Evolutionary conservation across 2,888 invertebrate species (phyloP), one percentile per base, ranked within the genome.

Genomic region (Crossocerus cetratus): DNA sequence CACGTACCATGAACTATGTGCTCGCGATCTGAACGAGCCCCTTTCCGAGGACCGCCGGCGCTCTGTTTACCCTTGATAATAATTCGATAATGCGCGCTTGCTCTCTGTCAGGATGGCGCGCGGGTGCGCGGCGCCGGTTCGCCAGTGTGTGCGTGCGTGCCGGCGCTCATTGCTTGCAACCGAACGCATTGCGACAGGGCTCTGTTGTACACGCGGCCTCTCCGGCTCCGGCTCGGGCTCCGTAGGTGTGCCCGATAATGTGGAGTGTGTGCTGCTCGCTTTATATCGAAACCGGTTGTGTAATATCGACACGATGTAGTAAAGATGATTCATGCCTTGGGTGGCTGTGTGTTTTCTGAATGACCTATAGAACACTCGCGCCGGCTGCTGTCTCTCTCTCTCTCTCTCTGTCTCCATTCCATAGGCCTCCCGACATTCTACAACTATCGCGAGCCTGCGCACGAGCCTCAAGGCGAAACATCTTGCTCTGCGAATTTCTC

Each of bases 341-440:
- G 65, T 62, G 73, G 68, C 70, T 66, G 72, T 72, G 70, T 76
- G 73, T 73, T 78, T 78, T 69, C 80, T 79, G 78, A 78, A 79
- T 78, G 79, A 80, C 74, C 79, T 80, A 80, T 72, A 74, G 77
- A 72, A 72, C 72, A 32, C 32, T 32, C 5, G 32, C 32, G 32
- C 5, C 32, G 32, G 32, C 32, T 2, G 23, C 1, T 2, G 23
- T 2, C 32, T 4, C 8, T 11, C 32, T 4, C 32, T 32, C 8
- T 32, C 32, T 32, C 32, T 4, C 32, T 32, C 8, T 32, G 8
- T 32, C 32, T 32, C 32, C 32, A 32, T 32, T 32, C 32, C 32
- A 32, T 8, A 32, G 2, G 8, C 32, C 32, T 32, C 32, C 11
- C 32, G 8, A 32, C 32, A 32, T 32, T 32, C 32, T 32, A 32